Evolutionary conservation across 2,797 vertebrate genomes (phyloP), one percentile per base, ranked within the genome.

Genomic region (Characodon lateralis): DNA sequence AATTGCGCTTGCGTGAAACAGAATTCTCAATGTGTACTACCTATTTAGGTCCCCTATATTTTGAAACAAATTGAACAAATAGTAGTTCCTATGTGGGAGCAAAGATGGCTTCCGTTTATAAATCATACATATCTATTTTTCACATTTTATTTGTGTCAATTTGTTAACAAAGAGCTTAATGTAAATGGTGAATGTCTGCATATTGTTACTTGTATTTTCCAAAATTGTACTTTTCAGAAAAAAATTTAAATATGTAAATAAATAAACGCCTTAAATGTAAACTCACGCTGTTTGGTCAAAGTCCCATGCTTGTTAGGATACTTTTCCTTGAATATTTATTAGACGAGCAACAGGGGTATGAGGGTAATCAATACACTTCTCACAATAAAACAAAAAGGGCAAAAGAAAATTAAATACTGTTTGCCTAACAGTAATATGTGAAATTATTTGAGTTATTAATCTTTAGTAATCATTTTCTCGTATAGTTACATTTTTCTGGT

Each of bases 1-100:
- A 24, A 76, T 6, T 75, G 81, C 90, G 87, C 90, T 0, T 88
- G 90, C 81, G 89, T 46, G 1, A 0, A 77, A 69, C 24, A 0
- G 31, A 61, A 26, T 26, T 73, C 24, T 0, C 4, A n/a, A 22
- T n/a, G 82, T 59, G 84, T 74, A 14, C 55, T 26, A 28, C 0
- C 1, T n/a, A 35, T 76, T 79, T 35, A 51, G 26, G 78, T 85
- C 84, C 81, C 73, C 72, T 73, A 26, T 35, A 3, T 2, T 73
- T 0, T 39, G 77, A 85, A 74, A 71, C 20, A 46, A 1, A 41
- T 2, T 9, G 7, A 0, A 1, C 10, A 2, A 46, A 1, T 26
- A 66, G 12, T 74, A 28, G 84, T 90, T 92, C 90, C 89, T 79
- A 85, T 12, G 0, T 35, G 24, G 6, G 0, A 50, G 0, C 6